These are phyloP conservation scores for Lutraria lutraria DNA, from an alignment of 2,888 invertebrate genomes.

Conservation along the genomic window DNA sequence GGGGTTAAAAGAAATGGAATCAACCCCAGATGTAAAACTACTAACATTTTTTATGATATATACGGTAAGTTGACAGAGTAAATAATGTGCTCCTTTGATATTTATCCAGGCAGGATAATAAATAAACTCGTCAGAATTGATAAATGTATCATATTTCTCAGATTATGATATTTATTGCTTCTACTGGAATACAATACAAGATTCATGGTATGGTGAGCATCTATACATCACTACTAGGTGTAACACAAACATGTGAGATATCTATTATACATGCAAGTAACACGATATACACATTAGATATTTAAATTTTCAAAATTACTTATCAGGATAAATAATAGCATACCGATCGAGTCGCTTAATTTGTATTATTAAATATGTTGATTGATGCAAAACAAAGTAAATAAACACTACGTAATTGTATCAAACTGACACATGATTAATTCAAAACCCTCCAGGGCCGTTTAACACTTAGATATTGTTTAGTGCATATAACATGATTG, in stretches of 20 bases:
- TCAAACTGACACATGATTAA: conserved; percentile 3
- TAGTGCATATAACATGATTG: neutral
- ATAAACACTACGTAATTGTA: neutral
- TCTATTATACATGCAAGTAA: neutral
- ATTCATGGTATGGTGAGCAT: conserved; percentile 15
- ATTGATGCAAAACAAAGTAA: neutral
- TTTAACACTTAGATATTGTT: neutral
- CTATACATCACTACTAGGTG: neutral
- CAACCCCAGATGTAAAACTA: neutral
- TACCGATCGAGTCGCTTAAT: neutral
- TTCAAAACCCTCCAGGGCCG: neutral
- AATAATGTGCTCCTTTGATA: neutral
- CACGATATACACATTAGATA: neutral
- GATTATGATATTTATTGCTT: neutral
- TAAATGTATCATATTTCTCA: conserved; percentile 1
- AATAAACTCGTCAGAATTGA: neutral
- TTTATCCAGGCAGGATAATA: neutral
- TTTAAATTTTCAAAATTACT: neutral
- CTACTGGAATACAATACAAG: neutral
- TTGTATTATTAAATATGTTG: neutral
- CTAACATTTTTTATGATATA: neutral
- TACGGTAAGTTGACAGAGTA: neutral
- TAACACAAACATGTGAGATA: neutral
- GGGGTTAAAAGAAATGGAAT: too few species aligned
- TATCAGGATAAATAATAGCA: neutral